These are phyloP conservation scores for Homarus gammarus DNA, from an alignment of 2,888 invertebrate genomes.

Conservation along the genomic window DNA sequence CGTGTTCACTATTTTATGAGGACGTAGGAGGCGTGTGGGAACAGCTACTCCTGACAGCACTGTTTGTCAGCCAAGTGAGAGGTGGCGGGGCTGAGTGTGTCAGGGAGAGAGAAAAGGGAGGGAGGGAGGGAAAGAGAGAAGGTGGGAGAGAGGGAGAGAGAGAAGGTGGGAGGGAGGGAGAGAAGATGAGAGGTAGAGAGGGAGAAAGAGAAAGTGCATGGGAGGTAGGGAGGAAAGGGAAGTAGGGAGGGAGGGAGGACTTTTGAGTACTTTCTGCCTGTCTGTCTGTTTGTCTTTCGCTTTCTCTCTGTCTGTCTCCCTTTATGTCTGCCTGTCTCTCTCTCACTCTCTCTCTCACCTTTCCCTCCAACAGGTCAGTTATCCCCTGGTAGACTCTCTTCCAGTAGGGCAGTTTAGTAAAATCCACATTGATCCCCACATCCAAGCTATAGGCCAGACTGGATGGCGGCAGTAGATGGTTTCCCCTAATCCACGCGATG, in stretches of 20 bases:
- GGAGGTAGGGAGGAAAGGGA: background rate
- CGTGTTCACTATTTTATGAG: no score
- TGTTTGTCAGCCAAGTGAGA: no score
- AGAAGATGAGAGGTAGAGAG: background rate
- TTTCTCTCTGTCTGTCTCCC: conserved; percentile 24
- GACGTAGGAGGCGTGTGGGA: no score
- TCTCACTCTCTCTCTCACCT: conserved; percentile 27
- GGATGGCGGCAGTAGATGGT: background rate
- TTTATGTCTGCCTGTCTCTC: conserved; percentile 19
- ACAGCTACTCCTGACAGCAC: no score
- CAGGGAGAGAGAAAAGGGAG: background rate
- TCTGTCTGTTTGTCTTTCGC: background rate
- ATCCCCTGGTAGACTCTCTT: background rate
- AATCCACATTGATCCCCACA: background rate
- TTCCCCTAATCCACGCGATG: background rate
- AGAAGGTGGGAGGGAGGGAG: background rate
- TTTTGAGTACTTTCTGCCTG: no score
- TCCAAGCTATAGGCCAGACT: background rate
- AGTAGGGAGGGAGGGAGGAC: background rate
- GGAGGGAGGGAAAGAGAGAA: background rate
- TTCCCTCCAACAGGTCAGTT: background rate
- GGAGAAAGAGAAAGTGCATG: background rate
- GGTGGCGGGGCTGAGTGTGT: no score
- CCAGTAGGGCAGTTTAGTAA: background rate
- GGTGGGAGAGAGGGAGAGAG: background rate